Evolutionary conservation across 2,797 vertebrate species (phyloP), one percentile per base, ranked within the genome.

Genomic region (Centroberyx gerrardi): DNA sequence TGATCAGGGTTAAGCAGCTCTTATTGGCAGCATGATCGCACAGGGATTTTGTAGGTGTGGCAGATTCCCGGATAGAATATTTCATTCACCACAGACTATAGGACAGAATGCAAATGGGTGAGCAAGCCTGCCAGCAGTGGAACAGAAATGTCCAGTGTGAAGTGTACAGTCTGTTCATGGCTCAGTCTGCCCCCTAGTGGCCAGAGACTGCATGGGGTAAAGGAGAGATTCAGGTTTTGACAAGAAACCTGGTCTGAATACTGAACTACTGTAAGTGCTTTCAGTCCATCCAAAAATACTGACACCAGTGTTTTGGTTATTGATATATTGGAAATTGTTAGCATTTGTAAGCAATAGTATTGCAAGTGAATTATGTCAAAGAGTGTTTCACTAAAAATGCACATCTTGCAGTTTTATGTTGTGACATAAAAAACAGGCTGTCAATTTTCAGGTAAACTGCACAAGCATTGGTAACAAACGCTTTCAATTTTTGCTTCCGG

Each of bases 161-260:
- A 75, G 17, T 80, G 68, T 65, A 22, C 62, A 84, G 62, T 59
- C 12, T 64, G 73, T 77, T 67, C 74, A 82, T 85, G 85, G 81
- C 40, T 75, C 78, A 86, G 85, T 68, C 88, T 94, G 95, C 93
- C 95, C 84, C 82, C 94, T 94, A 84, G 92, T 94, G 95, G 94
- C 55, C 78, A 82, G 5, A 73, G 59, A 12, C 14, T 54, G 49
- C 58, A 62, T 2, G 17, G 1, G 65, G 14, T n/a, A 31, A 28
- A 81, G 5, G 53, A 14, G 5, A 52, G 2, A 15, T 18, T 10
- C 28, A 42, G n/a, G 18, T 12, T 33, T 33, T 33, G 33, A 33
- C 6, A 8, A 36, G 33, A 3, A 36, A 8, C 33, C 33, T 36
- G 33, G 33, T 36, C 6, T 36, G 22, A 22, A 22, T 36, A 5